Base-by-base conservation (phyloP, 35 echinoderm and acorn worm genomes). In the Apostichopus japonicus region DNA sequence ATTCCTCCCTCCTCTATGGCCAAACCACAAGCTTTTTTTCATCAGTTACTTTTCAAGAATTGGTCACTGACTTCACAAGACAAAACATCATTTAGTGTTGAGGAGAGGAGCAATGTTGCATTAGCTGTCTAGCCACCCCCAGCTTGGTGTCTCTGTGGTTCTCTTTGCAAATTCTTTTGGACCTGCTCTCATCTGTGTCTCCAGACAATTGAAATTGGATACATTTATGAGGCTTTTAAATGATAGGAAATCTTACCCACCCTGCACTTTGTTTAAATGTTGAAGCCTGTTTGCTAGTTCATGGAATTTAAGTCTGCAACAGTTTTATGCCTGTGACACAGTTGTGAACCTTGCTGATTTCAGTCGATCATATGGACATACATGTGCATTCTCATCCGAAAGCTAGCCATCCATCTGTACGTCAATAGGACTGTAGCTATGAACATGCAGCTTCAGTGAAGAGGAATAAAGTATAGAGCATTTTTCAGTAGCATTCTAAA, bases 31-130 rank as follows among this genome's bases (percentile, higher is more conserved):
- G 71, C 71, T 6, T 7, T 75, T 73, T 75, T 23, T n/a, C 22
- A 44, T 44, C 33, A 44, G 33, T 44, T 44, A 44, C 17, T 75
- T 75, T 0, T 75, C 6, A n/a, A 75, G 21, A 75, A 75, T 75
- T 75, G 71, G 71, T 75, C 71, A 75, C 22, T 75, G 71, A 75
- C 71, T 75, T 23, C 61, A 19, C 71, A 23, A 75, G 71, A 75
- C 71, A 75, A 75, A 75, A 75, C 71, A 75, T 19, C 22, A 19
- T 75, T 75, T 67, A 67, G 19, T 19, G 71, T 19, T 19, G 7
- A 8, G 71, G 15, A 75, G 16, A 17, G 11, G 19, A 16, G 63
- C 2, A 9, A 4, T 11, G 16, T 17, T 23, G 16, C 1, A 7
- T 3, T 67, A 11, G 11, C 16, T 19, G 71, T 75, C 71, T 75